These are phyloP conservation scores for Oreochromis niloticus DNA, from an alignment of 2,113 vertebrate genomes.

Conservation along the genomic window DNA sequence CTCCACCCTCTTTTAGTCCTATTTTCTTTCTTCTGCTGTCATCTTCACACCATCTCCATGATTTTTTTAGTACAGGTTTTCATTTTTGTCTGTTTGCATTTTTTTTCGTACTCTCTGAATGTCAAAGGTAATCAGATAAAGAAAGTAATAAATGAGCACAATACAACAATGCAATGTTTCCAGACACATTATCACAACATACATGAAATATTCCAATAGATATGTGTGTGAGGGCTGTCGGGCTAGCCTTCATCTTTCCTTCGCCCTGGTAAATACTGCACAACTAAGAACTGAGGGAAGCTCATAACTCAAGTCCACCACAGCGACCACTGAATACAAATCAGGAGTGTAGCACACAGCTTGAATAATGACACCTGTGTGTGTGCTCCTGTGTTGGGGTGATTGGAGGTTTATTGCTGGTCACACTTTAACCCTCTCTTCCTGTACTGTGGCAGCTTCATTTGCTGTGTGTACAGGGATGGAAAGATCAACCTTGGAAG, in stretches of 20 bases:
- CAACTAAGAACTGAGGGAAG: not conserved
- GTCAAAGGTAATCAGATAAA: not conserved
- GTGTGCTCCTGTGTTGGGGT: not conserved
- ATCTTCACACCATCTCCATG: not conserved
- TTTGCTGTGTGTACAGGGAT: not conserved
- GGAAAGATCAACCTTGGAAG: not conserved
- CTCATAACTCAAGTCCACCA: conserved; percentile 48
- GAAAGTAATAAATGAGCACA: not conserved
- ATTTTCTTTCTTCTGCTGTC: not conserved
- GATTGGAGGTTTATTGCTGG: conserved; percentile 28
- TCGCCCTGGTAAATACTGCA: conserved; percentile 29
- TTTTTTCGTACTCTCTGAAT: not conserved
- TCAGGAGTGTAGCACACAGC: conserved; percentile 14
- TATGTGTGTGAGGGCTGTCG: not conserved
- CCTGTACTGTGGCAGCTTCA: conserved; percentile 31
- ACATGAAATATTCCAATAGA: not conserved
- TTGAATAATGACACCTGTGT: conserved; percentile 3
- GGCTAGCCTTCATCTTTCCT: not conserved
- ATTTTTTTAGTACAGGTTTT: not conserved
- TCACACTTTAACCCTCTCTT: conserved; percentile 51
- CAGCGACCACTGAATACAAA: conserved; percentile 52
- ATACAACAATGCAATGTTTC: not conserved
- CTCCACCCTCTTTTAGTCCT: not conserved
- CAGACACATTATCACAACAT: not conserved
- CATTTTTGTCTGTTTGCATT: not conserved